phyloP scores from a whole-genome alignment of 2,797 vertebrate genomes.

The Jordanella pulchra region DNA sequence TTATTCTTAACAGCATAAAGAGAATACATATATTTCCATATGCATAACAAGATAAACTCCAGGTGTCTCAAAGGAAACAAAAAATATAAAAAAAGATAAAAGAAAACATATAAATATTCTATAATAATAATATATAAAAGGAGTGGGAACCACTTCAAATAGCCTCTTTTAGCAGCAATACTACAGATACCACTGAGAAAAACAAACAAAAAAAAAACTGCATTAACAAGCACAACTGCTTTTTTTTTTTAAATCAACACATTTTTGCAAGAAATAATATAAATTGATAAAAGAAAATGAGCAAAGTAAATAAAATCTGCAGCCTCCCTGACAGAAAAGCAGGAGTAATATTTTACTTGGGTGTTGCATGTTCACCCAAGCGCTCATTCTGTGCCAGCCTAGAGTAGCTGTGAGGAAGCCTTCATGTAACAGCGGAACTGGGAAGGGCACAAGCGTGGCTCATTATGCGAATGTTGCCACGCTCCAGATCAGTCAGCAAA shows the following conservation, averaged over 20 bases:
- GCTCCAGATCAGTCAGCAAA: conserved; percentile 67
- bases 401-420: conserved; percentile 36
- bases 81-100: no score
- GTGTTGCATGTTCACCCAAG: not conserved
- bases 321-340: not conserved
- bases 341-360: conserved; percentile 1
- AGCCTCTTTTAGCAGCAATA: not conserved
- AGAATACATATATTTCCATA: no score
- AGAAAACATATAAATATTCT: no score
- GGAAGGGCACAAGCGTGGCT: conserved; percentile 54
- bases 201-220: conserved; percentile 1
- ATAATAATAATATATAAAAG: no score
- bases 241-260: conserved; percentile 4
- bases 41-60: no score
- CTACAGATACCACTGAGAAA: not conserved
- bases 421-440: conserved; percentile 33
- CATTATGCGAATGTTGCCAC: conserved; percentile 62
- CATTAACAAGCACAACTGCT: conserved; percentile 2
- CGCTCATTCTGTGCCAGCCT: conserved; percentile 24
- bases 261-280: not conserved
- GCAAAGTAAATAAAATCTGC: not conserved
- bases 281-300: not conserved
- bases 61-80: no score
- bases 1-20: no score
- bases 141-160: not conserved